Base-by-base conservation (phyloP, 2,888 invertebrate genomes). In the Geotrupes spiniger region DNA sequence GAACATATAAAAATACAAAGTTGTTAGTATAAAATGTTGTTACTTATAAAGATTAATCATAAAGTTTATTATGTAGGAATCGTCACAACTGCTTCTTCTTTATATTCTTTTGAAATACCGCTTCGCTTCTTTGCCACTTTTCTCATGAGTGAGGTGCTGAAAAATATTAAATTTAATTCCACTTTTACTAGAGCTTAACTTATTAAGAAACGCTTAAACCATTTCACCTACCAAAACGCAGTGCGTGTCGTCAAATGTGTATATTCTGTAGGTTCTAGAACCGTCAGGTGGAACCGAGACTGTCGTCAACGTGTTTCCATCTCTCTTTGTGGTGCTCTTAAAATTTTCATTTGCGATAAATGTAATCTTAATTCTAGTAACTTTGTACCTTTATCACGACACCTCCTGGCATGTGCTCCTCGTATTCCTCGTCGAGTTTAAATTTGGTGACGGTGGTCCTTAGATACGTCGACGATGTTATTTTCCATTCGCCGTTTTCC, bases 351-450 rank as follows among this genome's bases (percentile, higher is more conserved):
- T 36, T 12, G 25, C 10, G 28, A 46, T 39, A 15, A 25, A 42
- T 5, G 15, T 36, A 16, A 15, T 27, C 12, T 31, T 21, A 21
- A 21, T 21, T 21, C 21, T 21, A 21, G 3, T 21, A 21, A 21
- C 6, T 21, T 21, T 21, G 21, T 64, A 76, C 76, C 66, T 77
- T 76, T 28, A 78, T 59, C 10, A 58, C 62, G 36, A 69, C 70
- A 64, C 81, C 78, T 51, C 75, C 78, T 2, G 83, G 82, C 83
- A 85, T 83, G 10, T 71, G 65, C 65, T 85, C 84, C 48, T 79
- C 79, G 71, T 83, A 84, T 59, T 83, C 81, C 59, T 81, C 80
- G 9, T 79, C 80, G 15, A 82, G 63, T 62, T 74, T 78, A 62
- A 84, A 84, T 47, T 71, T 77, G 21, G 56, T 60, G 59, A 78